Evolutionary conservation across 2,113 vertebrate species (phyloP).

Genomic region (Microtus richardsoni): DNA sequence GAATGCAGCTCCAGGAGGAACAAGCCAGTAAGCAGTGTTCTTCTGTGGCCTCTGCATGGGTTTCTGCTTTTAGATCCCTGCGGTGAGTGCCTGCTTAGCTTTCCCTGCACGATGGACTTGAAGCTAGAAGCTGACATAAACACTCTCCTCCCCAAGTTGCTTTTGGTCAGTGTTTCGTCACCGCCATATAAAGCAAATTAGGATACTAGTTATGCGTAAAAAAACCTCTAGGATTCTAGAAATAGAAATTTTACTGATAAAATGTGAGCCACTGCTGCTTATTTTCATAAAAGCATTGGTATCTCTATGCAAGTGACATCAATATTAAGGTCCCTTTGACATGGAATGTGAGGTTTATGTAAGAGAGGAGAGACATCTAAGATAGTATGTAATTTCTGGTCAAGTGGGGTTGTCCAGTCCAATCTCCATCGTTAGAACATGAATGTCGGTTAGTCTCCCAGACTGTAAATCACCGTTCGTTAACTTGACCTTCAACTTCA

Average conservation of each 20-base stretch:
- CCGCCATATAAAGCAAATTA: not conserved
- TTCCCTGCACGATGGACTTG: not conserved
- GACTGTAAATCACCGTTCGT: conserved; percentile 59
- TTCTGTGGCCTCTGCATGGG: no score
- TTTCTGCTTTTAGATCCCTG: not conserved
- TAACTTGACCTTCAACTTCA: conserved; percentile 53
- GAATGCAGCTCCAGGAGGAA: no score
- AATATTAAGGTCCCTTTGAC: not conserved
- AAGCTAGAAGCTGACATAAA: not conserved
- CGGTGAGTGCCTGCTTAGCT: not conserved
- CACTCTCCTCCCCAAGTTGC: not conserved
- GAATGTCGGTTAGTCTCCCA: conserved; percentile 38
- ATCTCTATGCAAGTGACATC: conserved; percentile 34
- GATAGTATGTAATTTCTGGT: conserved; percentile 2
- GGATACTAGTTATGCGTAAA: not conserved
- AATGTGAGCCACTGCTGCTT: not conserved
- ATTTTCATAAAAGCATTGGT: conserved; percentile 22
- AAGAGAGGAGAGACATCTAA: conserved; percentile 29
- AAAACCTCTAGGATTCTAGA: not conserved
- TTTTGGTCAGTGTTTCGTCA: not conserved
- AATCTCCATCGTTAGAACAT: not conserved
- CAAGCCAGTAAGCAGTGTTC: not conserved
- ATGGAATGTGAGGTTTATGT: not conserved
- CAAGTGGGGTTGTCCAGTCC: conserved; percentile 20
- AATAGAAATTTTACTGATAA: conserved; percentile 1